A percentile compares a stretch with the other conserved stretches of the same genome.
Conservation (phyloP, 2,888 invertebrate genomes). For the Entomobrya proxima region DNA sequence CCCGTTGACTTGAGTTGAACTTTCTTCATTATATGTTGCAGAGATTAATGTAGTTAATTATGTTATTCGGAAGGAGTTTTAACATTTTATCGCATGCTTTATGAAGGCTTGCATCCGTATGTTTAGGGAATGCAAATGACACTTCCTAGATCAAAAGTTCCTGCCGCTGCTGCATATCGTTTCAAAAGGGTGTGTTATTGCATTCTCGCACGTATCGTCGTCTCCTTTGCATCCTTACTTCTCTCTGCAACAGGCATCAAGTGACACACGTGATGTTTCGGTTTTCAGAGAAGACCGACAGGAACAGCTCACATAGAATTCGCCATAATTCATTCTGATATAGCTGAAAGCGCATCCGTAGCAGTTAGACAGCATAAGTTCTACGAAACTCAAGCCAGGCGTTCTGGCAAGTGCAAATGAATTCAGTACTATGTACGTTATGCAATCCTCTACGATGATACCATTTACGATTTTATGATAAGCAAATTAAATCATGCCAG, state of each 20-base stretch:
- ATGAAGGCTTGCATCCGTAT: not conserved
- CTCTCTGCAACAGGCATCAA: not conserved
- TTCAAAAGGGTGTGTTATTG: not conserved
- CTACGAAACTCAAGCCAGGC: no score
- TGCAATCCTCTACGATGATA: no score
- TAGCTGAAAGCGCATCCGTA: slow-evolving; percentile 19
- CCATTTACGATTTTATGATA: no score
- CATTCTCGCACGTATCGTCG: slow-evolving; percentile 25
- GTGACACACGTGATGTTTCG: slow-evolving; percentile 19
- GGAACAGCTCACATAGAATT: slow-evolving; percentile 44
- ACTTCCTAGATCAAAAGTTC: not conserved
- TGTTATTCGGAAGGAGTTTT: slow-evolving; percentile 5
- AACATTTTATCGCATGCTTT: slow-evolving; percentile 5
- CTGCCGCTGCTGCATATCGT: not conserved
- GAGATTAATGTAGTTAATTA: slow-evolving; percentile 48
- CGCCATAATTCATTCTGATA: slow-evolving; percentile 44
- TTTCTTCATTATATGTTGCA: not conserved
- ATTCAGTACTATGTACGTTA: no score
- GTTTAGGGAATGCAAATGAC: not conserved
- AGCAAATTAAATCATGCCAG: no score
- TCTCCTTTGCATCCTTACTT: not conserved
- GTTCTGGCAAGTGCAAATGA: no score
- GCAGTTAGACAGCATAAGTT: not conserved
- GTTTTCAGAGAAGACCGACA: slow-evolving; percentile 37
- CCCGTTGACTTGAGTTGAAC: slow-evolving; percentile 15